Conservation (phyloP, 1,140 invertebrate genomes). For the Pissodes strobi region DNA sequence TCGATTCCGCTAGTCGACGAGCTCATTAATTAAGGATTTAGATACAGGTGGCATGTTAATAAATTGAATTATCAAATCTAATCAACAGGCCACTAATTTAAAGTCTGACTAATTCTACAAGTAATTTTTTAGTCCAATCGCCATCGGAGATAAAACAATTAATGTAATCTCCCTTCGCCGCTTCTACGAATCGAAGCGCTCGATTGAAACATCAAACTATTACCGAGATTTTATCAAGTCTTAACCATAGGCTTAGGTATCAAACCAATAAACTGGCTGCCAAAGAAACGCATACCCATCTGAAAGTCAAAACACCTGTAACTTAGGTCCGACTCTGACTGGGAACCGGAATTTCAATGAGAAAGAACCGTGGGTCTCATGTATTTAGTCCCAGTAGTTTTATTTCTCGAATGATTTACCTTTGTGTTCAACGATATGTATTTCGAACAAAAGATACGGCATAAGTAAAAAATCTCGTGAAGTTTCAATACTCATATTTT, state of each 20-base stretch:
- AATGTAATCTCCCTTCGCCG: constrained; percentile 13
- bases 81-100: too few relatives aligned
- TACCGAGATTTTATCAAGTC: constrained; percentile 20
- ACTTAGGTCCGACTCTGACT: neutral
- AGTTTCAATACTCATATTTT: too few relatives aligned
- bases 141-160: constrained; percentile 23
- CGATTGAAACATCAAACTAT: constrained; percentile 30
- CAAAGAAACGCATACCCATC: neutral
- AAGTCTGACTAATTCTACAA: constrained; percentile 12
- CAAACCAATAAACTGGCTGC: constrained; percentile 14
- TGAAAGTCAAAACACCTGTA: constrained; percentile 22
- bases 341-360: too few relatives aligned
- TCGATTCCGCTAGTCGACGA: too few relatives aligned
- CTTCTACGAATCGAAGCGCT: constrained; percentile 9
- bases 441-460: too few relatives aligned
- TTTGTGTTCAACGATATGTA: too few relatives aligned
- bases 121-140: constrained; percentile 18
- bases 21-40: neutral
- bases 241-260: constrained; percentile 26
- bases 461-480: too few relatives aligned
- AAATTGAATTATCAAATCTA: constrained; percentile 10
- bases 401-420: too few relatives aligned
- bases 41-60: constrained; percentile 7
- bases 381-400: too few relatives aligned
- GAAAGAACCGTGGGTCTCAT: too few relatives aligned